Percentiles rank a stretch among this genome's conserved stretches.
Conservation (phyloP, 2,888 invertebrate genomes). For the Phaonia tiefii region DNA sequence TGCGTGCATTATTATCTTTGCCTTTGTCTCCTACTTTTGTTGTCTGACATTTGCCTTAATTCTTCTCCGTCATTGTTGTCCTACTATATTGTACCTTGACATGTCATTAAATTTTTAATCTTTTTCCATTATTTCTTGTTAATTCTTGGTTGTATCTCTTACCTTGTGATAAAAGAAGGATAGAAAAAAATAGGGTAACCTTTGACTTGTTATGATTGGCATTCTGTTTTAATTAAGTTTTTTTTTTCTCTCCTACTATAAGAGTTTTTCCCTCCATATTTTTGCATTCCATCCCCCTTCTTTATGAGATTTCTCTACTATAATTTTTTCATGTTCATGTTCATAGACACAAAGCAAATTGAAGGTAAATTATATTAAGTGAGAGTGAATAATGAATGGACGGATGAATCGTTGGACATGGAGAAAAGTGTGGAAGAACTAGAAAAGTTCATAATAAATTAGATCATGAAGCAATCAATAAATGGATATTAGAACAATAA, state of each 20-base stretch:
- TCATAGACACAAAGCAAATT: too few relatives aligned
- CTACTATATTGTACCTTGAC: not conserved
- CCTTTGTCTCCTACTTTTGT: too few relatives aligned
- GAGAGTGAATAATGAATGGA: not conserved
- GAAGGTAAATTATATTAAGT: not conserved
- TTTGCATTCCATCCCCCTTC: too few relatives aligned
- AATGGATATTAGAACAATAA: conserved; percentile 2
- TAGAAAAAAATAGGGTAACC: conserved; percentile 31
- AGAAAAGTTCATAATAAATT: conserved; percentile 48
- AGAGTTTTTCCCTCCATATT: not conserved
- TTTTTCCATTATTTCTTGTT: conserved; percentile 22
- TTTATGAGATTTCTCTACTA: too few relatives aligned
- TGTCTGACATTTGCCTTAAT: too few relatives aligned
- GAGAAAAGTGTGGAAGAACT: not conserved
- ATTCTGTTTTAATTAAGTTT: conserved; percentile 59
- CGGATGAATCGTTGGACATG: not conserved
- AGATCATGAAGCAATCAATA: conserved; percentile 57
- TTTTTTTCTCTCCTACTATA: not conserved
- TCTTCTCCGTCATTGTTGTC: too few relatives aligned
- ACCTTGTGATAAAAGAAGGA: not conserved
- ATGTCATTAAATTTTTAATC: conserved; percentile 29
- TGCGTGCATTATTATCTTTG: too few relatives aligned
- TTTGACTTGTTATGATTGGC: conserved; percentile 47
- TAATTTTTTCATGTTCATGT: not conserved
- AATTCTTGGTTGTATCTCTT: not conserved